These are phyloP conservation scores for Caenorhabditis sp. DNA, from an alignment of 2,888 invertebrate species.

Conservation along the genomic window DNA sequence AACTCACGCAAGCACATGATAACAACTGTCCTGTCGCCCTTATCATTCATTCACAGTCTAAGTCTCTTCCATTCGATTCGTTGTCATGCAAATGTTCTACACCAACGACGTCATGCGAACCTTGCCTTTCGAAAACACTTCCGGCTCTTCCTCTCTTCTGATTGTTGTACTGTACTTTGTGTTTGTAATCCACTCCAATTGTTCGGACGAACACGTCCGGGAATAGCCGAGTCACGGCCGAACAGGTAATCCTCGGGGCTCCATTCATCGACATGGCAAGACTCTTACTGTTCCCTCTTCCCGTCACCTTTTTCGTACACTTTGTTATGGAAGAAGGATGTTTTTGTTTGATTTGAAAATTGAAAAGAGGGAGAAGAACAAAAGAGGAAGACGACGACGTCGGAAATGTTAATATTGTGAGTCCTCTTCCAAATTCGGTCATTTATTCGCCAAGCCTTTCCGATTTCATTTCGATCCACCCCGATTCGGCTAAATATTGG, in stretches of 20 bases:
- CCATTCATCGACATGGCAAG: neutral
- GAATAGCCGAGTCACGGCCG: conserved; percentile 30
- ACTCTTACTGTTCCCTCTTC: no score
- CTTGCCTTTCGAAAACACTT: neutral
- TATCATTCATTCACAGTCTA: conserved; percentile 2
- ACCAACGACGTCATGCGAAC: conserved; percentile 21
- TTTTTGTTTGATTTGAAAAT: no score
- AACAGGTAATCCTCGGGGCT: conserved; percentile 24
- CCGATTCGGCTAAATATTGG: conserved; percentile 19
- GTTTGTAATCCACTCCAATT: conserved; percentile 43
- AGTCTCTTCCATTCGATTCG: neutral
- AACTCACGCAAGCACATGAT: conserved; percentile 1
- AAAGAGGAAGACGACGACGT: no score
- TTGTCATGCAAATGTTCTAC: conserved; percentile 25
- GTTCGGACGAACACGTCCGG: conserved; percentile 5
- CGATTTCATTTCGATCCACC: no score
- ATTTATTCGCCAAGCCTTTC: no score
- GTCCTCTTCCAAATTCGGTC: no score
- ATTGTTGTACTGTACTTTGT: conserved; percentile 17
- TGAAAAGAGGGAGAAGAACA: no score
- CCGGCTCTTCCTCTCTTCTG: neutral
- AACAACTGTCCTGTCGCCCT: conserved; percentile 16
- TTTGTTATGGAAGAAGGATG: no score
- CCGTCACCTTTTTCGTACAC: no score
- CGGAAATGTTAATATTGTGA: no score